These are phyloP conservation scores for Liposcelis brunnea DNA, from an alignment of 2,888 invertebrate genomes.

Conservation along the genomic window DNA sequence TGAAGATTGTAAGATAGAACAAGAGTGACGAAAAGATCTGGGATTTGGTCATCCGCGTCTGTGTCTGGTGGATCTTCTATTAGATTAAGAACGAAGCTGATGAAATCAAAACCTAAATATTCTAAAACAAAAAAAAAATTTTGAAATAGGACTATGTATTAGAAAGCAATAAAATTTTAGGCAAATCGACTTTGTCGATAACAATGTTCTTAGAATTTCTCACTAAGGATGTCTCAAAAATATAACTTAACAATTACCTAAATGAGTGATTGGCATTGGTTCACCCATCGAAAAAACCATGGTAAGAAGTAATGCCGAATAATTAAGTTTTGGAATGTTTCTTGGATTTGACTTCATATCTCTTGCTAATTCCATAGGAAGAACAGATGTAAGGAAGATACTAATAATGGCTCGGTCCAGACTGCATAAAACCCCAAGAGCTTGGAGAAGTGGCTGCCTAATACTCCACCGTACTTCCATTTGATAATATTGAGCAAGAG, in stretches of 20 bases:
- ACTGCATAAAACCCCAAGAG: slow-evolving; percentile 76
- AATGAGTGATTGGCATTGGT: slow-evolving; percentile 71
- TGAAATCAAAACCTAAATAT: slow-evolving; percentile 66
- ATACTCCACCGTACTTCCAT: slow-evolving; percentile 86
- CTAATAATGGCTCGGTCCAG: slow-evolving; percentile 64
- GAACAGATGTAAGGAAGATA: slow-evolving; percentile 68
- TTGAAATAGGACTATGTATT: not conserved
- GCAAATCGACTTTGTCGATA: slow-evolving; percentile 8
- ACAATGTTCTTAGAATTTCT: too few relatives aligned
- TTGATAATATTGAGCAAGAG: slow-evolving; percentile 84
- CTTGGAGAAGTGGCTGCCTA: slow-evolving; percentile 61
- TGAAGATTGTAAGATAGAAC: slow-evolving; percentile 82
- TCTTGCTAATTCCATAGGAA: slow-evolving; percentile 79
- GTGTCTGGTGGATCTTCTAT: slow-evolving; percentile 66
- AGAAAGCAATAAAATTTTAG: not conserved
- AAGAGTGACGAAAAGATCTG: slow-evolving; percentile 67
- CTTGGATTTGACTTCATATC: slow-evolving; percentile 65
- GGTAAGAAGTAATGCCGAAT: slow-evolving; percentile 66
- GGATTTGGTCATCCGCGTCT: slow-evolving; percentile 68
- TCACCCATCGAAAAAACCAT: slow-evolving; percentile 86
- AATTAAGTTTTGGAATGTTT: slow-evolving; percentile 61
- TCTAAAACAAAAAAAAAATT: slow-evolving; percentile 35
- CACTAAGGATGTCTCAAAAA: slow-evolving; percentile 5
- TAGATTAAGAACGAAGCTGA: slow-evolving; percentile 59
- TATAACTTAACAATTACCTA: slow-evolving; percentile 35